Percentiles rank a stretch among this genome's conserved stretches.
Evolutionary conservation across 2,888 invertebrate genomes (phyloP).

Genomic region (Limnephilus auricula): DNA sequence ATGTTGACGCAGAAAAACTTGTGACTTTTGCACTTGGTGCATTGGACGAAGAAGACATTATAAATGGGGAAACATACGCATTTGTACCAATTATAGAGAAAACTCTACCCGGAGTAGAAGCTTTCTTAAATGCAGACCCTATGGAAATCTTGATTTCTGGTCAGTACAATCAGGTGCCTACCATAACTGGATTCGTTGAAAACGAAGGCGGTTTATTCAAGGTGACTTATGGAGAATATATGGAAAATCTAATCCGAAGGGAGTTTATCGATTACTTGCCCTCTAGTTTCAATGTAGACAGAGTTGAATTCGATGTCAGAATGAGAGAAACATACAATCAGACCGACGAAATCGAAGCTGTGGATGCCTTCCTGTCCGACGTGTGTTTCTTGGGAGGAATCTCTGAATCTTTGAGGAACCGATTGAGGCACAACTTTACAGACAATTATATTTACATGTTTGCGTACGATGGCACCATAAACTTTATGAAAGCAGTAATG

Average conservation of each 20-base stretch:
- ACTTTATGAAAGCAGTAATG: slow-evolving; percentile 7
- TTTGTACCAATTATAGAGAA: slow-evolving; percentile 68
- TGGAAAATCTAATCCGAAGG: slow-evolving; percentile 26
- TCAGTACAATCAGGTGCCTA: slow-evolving; percentile 73
- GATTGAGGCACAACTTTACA: slow-evolving; percentile 11
- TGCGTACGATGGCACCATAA: slow-evolving; percentile 47
- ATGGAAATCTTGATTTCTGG: slow-evolving; percentile 73
- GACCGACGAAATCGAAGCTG: slow-evolving; percentile 4
- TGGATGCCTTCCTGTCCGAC: slow-evolving; percentile 57
- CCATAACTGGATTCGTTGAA: slow-evolving; percentile 77
- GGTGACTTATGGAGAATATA: neutral
- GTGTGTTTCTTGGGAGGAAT: slow-evolving; percentile 51
- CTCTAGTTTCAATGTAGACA: slow-evolving; percentile 68
- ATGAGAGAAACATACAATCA: slow-evolving; percentile 10
- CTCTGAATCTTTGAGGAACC: slow-evolving; percentile 37
- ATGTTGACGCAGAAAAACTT: slow-evolving; percentile 68
- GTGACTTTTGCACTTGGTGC: neutral
- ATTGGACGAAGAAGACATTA: neutral
- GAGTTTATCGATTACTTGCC: slow-evolving; percentile 48
- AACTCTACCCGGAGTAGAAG: slow-evolving; percentile 36
- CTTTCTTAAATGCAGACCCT: slow-evolving; percentile 70
- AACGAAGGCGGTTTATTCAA: slow-evolving; percentile 75
- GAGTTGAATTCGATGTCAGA: slow-evolving; percentile 64
- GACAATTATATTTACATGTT: slow-evolving; percentile 51
- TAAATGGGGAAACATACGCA: slow-evolving; percentile 66